A percentile compares a stretch with the other conserved stretches of the same genome.
These are phyloP conservation scores for Apis mellifera DNA, from an alignment of 1,140 invertebrate species.

Conservation along the genomic window DNA sequence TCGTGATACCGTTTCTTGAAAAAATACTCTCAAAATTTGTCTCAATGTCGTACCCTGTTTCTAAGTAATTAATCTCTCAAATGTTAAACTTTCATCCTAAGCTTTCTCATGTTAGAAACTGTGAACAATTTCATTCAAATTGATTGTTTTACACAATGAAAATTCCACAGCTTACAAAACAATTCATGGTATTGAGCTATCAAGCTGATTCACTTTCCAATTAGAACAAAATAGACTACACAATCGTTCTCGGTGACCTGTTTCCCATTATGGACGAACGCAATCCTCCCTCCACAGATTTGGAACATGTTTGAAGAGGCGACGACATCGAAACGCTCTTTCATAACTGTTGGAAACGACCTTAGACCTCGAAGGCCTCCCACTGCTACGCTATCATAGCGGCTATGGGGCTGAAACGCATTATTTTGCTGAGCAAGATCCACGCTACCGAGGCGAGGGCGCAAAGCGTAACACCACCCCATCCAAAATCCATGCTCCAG, in stretches of 20 bases:
- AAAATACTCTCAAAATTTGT: conserved; percentile 37
- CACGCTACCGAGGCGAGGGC: conserved; percentile 90
- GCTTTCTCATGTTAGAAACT: not conserved
- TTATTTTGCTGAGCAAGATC: conserved; percentile 93
- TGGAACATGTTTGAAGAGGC: conserved; percentile 9
- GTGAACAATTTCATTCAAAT: not conserved
- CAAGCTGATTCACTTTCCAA: not conserved
- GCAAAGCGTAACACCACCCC: conserved; percentile 90
- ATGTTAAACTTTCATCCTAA: not conserved
- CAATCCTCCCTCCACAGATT: not conserved
- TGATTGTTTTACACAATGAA: not conserved
- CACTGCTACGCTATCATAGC: conserved; percentile 85
- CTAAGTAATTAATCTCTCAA: not conserved
- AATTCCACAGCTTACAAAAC: not conserved
- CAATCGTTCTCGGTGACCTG: not conserved
- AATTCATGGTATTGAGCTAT: not conserved
- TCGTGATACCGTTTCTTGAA: conserved; percentile 4
- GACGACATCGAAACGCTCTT: conserved; percentile 29
- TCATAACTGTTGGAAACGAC: conserved; percentile 53
- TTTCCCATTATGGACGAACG: conserved; percentile 4
- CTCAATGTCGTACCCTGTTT: conserved; percentile 9
- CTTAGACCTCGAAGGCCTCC: conserved; percentile 72
- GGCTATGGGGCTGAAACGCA: conserved; percentile 92
- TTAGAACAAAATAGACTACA: not conserved
- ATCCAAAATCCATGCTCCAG: conserved; percentile 92